phyloP scores from a whole-genome alignment of 1,140 invertebrate genomes.

The Coenobita brevimanus region DNA sequence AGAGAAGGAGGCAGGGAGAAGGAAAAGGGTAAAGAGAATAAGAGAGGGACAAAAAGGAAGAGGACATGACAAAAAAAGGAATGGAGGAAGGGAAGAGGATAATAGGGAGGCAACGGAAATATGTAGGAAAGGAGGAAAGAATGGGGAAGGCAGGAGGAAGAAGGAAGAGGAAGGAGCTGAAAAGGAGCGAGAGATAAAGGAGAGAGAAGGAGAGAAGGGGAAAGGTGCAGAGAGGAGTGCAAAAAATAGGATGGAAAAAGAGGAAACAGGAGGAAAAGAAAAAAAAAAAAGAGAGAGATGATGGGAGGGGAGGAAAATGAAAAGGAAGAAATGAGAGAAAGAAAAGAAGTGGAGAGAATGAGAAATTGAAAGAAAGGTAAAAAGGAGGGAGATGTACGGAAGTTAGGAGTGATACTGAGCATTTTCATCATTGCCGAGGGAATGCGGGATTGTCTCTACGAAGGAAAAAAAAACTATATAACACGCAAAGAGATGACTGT shows the following conservation, averaged over 20 bases:
- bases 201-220: background rate
- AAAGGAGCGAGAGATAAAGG: background rate
- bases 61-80: background rate
- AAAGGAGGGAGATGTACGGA: background rate
- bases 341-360: background rate
- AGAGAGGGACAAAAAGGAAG: background rate
- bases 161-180: too few species aligned
- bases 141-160: background rate
- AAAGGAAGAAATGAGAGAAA: too few species aligned
- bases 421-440: conserved; percentile 1
- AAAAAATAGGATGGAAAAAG: too few species aligned
- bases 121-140: background rate
- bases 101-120: background rate
- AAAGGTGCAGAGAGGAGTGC: too few species aligned
- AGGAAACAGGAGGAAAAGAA: too few species aligned
- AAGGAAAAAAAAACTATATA: too few species aligned
- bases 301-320: background rate
- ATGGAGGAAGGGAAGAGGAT: background rate
- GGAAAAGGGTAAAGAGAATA: background rate
- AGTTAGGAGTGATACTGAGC: background rate
- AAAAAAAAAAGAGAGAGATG: background rate
- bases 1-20: conserved; percentile 5
- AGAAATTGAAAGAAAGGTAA: background rate
- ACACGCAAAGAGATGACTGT: too few species aligned
- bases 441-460: too few species aligned